These are phyloP conservation scores for Bimastos eiseni DNA, from an alignment of 2,888 invertebrate genomes.

Conservation along the genomic window DNA sequence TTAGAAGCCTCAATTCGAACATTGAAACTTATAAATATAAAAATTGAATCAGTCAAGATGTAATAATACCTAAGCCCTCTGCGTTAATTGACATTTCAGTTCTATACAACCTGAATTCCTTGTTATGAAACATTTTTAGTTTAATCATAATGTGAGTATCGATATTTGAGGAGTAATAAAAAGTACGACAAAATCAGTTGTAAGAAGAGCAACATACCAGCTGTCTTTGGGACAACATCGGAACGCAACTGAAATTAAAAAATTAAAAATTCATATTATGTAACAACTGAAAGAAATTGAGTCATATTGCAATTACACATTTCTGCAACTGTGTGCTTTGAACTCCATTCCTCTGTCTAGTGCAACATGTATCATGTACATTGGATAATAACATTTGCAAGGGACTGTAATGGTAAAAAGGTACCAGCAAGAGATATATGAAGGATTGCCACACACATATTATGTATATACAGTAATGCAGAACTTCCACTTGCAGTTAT, in stretches of 20 bases:
- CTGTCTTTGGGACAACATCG: conserved; percentile 91
- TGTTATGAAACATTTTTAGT: neutral
- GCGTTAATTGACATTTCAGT: neutral
- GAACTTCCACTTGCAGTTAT: too few species aligned
- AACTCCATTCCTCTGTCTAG: too few species aligned
- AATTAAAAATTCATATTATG: neutral
- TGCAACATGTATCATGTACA: neutral
- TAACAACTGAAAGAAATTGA: neutral
- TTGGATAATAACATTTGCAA: neutral
- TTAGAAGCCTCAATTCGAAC: too few species aligned
- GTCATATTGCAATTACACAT: neutral
- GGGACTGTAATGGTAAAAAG: neutral
- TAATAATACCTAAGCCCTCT: neutral
- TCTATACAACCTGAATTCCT: too few species aligned
- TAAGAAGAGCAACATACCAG: conserved; percentile 56
- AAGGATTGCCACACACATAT: too few species aligned
- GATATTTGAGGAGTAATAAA: neutral
- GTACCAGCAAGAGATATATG: too few species aligned
- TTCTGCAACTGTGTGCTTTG: too few species aligned
- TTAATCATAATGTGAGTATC: too few species aligned
- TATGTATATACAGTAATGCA: too few species aligned
- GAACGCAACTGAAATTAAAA: conserved; percentile 72
- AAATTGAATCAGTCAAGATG: neutral
- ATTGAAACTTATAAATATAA: too few species aligned
- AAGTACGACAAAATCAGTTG: neutral